Evolutionary conservation across 1,140 invertebrate species (phyloP), one percentile per base, ranked within the genome.

Genomic region (Brachionus rotundiformis): DNA sequence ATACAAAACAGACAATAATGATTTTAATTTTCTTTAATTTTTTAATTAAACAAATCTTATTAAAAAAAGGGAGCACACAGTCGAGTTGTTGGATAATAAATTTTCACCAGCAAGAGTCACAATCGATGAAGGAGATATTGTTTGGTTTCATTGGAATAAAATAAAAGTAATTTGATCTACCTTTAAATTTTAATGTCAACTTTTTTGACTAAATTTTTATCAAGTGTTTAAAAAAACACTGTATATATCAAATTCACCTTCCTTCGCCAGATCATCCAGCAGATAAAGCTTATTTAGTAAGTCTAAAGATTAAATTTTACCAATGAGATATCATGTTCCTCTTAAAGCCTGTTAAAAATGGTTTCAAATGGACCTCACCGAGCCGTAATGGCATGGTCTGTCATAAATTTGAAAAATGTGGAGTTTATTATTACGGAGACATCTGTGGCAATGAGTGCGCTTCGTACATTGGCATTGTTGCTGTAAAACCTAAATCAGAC

Each of bases 371-470:
- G 86, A 83, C 85, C 11, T 82, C 83, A 44, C 87, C 87, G 47
- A 87, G 84, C 84, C 85, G 83, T 83, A 85, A 85, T 80, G 88
- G 88, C 1, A 77, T 87, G 81, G 82, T 88, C 81, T 85, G 85
- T 16, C 84, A 87, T 59, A 82, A 84, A 61, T 88, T 88, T 82
- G 84, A 83, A 59, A 84, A 86, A 16, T 83, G 86, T 11, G 88
- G 88, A 7, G 86, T 88, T 6, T 88, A 86, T 82, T 88, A 87
- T 82, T 88, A 84, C 83, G 87, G 87, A 1, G 88, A 88, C 76
- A 86, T 86, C 76, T 87, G 87, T 82, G 85, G 85, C 68, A 83
- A 88, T 61, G 85, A 87, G 63, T 86, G 86, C 16, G 87, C 87
- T 0, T 86, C 87, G 39, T 88, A 88, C 73, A 85, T 88, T 7